Base-by-base conservation (phyloP, 1,140 invertebrate species). In the Dermatophagoides farinae region DNA sequence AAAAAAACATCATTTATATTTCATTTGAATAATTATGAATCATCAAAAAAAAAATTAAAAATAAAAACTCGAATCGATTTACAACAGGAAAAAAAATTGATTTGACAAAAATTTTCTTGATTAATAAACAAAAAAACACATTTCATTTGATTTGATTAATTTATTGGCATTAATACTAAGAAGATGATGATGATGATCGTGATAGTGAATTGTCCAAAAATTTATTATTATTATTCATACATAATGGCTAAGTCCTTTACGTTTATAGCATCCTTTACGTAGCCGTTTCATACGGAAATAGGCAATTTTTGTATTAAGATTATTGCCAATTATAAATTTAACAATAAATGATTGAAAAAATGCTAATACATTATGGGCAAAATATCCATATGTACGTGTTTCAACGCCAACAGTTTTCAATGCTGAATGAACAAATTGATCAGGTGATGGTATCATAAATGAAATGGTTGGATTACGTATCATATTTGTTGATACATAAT, bases 401-500 rank as follows among this genome's bases (percentile, higher is more conserved):
- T 81, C 77, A 47, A 86, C 78, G 18, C 87, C 87, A 38, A 87
- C 75, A 14, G 85, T 83, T 62, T 77, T 79, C 6, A 95, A 71
- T 0, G 87, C 81, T 0, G 80, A 77, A 52, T 79, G 75, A 6
- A 91, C 89, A 73, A 81, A 96, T 12, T 75, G 77, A 1, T 80
- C 76, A 0, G 88, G 80, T 0, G 80, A 79, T 0, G 89, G 89
- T 10, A 82, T 82, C 73, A 86, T 81, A 70, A 85, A 78, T 2
- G 80, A 81, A 4, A 80, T 81, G 16, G 83, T 73, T 63, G 78
- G 80, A 40, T 79, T 79, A 67, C 85, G 85, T 18, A 85, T 85
- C 87, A 95, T 87, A 66, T 93, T 93, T 0, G 89, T 89, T 8
- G 86, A 85, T 0, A 96, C 88, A 66, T 85, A 88, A 23, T 85